Evolutionary conservation across 2,797 vertebrate species (phyloP).

Genomic region (Hybognathus amarus): DNA sequence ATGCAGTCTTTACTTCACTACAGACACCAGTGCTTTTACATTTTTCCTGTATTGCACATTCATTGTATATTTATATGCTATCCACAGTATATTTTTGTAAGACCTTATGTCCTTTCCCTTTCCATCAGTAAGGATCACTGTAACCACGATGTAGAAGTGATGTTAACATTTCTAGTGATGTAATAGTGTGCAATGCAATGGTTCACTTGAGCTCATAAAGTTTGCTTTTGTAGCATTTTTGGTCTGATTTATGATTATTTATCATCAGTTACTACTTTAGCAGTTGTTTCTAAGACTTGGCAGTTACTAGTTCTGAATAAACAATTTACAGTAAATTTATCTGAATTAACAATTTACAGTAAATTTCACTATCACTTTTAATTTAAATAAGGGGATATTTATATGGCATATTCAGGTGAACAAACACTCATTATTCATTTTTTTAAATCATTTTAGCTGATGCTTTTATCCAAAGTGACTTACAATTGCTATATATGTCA

Average conservation of each 20-base stretch:
- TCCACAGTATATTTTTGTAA: constrained; percentile 44
- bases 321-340: neutral
- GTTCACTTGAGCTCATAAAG: constrained; percentile 1
- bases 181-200: constrained; percentile 7
- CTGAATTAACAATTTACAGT: neutral
- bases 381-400: neutral
- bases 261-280: neutral
- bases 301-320: neutral
- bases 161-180: constrained; percentile 3
- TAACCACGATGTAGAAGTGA: neutral
- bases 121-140: neutral
- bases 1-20: neutral
- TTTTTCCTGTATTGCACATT: constrained; percentile 15
- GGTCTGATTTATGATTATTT: constrained; percentile 4
- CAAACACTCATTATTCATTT: neutral
- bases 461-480: too few species aligned
- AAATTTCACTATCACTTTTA: neutral
- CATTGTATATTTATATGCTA: constrained; percentile 13
- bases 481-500: too few species aligned
- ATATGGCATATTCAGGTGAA: neutral
- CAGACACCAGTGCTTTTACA: neutral
- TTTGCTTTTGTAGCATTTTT: constrained; percentile 4
- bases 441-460: too few species aligned
- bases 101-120: neutral
- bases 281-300: neutral